These are phyloP conservation scores for Smutsia temminckii DNA, from an alignment of 2,797 vertebrate genomes.

Conservation along the genomic window DNA sequence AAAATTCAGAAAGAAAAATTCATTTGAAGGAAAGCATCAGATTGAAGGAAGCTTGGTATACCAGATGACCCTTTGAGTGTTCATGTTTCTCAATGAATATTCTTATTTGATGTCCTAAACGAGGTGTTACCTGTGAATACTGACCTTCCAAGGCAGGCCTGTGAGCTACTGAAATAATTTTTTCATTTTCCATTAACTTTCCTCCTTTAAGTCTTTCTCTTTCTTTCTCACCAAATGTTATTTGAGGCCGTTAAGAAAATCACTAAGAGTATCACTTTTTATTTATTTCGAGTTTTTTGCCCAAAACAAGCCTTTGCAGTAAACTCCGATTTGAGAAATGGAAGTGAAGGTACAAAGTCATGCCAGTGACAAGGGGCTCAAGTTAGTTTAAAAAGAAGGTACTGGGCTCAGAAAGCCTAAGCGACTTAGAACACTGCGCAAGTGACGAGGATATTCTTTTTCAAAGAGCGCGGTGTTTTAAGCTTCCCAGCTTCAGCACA, in stretches of 20 bases:
- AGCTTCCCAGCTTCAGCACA: conserved; percentile 58
- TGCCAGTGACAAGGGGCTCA: background rate
- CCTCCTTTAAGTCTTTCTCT: background rate
- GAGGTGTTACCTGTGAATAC: background rate
- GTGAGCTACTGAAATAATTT: conserved; percentile 35
- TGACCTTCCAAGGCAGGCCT: background rate
- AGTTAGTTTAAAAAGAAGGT: conserved; percentile 52
- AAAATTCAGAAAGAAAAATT: conserved; percentile 21
- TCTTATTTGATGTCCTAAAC: background rate
- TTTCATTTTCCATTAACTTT: conserved; percentile 60
- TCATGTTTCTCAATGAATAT: background rate
- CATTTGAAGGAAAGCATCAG: background rate
- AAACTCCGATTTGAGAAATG: conserved; percentile 35
- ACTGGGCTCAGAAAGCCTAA: conserved; percentile 27
- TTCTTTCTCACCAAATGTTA: background rate
- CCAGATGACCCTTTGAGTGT: background rate
- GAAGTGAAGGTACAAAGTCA: background rate
- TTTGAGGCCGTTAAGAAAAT: conserved; percentile 1
- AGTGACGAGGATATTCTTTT: conserved; percentile 4
- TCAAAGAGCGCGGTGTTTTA: conserved; percentile 62
- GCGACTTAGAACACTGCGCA: conserved; percentile 33
- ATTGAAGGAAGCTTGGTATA: too few species aligned
- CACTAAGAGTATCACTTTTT: background rate
- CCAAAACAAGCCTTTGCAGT: background rate
- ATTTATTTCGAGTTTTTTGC: conserved; percentile 51